Evolutionary conservation across 1,140 invertebrate species (phyloP), one percentile per base, ranked within the genome.

Genomic region (Helicoverpa zea): DNA sequence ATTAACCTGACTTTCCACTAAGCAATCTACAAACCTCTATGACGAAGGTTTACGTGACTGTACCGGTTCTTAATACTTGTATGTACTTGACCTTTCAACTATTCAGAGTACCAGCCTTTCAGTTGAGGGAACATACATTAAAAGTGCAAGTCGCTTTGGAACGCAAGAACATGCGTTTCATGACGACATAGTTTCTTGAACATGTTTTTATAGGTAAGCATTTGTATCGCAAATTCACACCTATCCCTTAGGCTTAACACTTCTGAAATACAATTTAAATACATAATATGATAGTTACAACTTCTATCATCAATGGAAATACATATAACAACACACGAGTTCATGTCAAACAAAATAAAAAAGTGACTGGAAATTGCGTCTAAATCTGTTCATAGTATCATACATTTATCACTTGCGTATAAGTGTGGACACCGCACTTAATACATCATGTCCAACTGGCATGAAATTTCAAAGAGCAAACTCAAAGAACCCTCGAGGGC

Each of bases 401-500:
- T 43, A 43, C 35, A 43, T 43, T 43, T 43, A 43, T 9, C 35
- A 43, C 35, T 43, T 43, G 35, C 0, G 35, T 43, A 30, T n/a
- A 30, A 30, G 7, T 43, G 35, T 7, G 35, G 35, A 43, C 14
- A 14, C 30, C 43, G 29, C 35, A 64, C 51, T 16, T 23, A 51
- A 51, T 51, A 56, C 52, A 9, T 35, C 51, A 10, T 16, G 52
- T 54, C 52, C 29, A 16, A 13, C 35, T 29, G 16, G 16, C 47
- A 2, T 49, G 23, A 72, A 54, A 5, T 72, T 58, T 54, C 35
- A 73, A 56, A 56, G 52, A 58, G 52, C 30, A 18, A 52, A 61
- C 29, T 73, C 70, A 56, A 30, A 23, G 49, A 35, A 56, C 12
- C 49, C 68, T 72, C 70, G 0, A 16, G 52, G 52, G 52, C 10